Conservation (phyloP, 2,888 invertebrate species). For the Trissolcus japonicus region DNA sequence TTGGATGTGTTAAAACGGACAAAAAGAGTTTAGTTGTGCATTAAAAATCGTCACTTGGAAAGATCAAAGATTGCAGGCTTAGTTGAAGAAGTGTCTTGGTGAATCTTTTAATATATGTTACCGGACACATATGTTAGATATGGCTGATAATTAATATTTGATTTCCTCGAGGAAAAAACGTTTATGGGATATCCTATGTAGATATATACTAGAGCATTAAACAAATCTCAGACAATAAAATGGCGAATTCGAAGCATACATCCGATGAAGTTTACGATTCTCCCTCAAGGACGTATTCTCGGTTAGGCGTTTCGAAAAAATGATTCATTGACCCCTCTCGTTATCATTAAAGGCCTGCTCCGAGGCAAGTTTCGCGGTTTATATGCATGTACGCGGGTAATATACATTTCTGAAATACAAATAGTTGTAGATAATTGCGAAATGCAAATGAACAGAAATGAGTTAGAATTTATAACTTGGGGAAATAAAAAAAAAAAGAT, state of each 20-base stretch:
- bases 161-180: conserved; percentile 20
- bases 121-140: conserved; percentile 19
- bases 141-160: conserved; percentile 26
- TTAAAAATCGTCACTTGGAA: neutral
- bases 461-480: conserved; percentile 4
- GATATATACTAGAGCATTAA: conserved; percentile 19
- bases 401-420: conserved; percentile 37
- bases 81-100: conserved; percentile 2
- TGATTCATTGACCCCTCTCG: conserved; percentile 48
- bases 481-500: neutral
- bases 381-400: conserved; percentile 15
- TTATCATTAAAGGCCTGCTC: conserved; percentile 38
- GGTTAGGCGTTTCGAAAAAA: conserved; percentile 38
- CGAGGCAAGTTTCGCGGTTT: conserved; percentile 35
- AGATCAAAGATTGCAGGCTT: neutral
- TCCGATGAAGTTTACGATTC: conserved; percentile 44
- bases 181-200: conserved; percentile 18
- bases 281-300: conserved; percentile 44
- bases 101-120: conserved; percentile 15
- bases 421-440: conserved; percentile 25
- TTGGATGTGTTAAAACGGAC: too few species aligned
- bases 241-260: conserved; percentile 34
- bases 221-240: conserved; percentile 45
- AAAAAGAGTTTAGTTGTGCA: neutral
- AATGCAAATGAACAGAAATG: conserved; percentile 23